Percentiles rank a stretch among this genome's conserved stretches.
Evolutionary conservation across 1,140 invertebrate species (phyloP).

Genomic region (Sweltsa coloradensis): DNA sequence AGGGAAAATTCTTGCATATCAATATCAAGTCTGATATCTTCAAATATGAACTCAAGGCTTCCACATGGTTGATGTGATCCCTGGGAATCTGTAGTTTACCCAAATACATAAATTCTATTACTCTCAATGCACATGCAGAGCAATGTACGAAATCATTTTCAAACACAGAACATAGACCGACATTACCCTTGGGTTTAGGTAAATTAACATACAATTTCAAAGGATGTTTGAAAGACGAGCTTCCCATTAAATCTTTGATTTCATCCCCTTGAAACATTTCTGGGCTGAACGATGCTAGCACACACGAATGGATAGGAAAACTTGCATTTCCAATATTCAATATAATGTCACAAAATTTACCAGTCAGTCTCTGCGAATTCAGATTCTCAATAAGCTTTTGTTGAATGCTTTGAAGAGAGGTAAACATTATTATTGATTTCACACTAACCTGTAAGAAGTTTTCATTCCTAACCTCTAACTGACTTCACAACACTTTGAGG

Average conservation of each 20-base stretch:
- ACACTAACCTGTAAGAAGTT: no score
- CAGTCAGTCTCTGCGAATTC: slow-evolving; percentile 23
- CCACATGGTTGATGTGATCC: slow-evolving; percentile 22
- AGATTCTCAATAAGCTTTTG: slow-evolving; percentile 18
- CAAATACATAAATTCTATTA: slow-evolving; percentile 31
- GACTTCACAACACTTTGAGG: no score
- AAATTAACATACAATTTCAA: slow-evolving; percentile 24
- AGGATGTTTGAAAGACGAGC: slow-evolving; percentile 24
- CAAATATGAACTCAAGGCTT: slow-evolving; percentile 21
- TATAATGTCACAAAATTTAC: slow-evolving; percentile 29
- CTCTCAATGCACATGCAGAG: slow-evolving; percentile 18
- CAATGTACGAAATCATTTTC: no score
- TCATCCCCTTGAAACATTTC: slow-evolving; percentile 27
- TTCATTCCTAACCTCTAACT: no score
- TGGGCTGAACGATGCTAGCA: slow-evolving; percentile 28
- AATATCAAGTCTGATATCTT: slow-evolving; percentile 7
- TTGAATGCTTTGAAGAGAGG: not conserved
- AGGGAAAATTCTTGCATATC: slow-evolving; percentile 6
- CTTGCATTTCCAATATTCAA: slow-evolving; percentile 25
- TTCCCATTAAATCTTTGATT: not conserved
- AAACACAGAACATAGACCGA: no score
- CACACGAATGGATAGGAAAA: slow-evolving; percentile 30
- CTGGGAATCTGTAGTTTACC: slow-evolving; percentile 21
- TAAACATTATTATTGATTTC: no score
- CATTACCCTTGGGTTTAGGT: slow-evolving; percentile 17